Conservation (phyloP, 1,140 invertebrate species). For the Cephus cinctus region DNA sequence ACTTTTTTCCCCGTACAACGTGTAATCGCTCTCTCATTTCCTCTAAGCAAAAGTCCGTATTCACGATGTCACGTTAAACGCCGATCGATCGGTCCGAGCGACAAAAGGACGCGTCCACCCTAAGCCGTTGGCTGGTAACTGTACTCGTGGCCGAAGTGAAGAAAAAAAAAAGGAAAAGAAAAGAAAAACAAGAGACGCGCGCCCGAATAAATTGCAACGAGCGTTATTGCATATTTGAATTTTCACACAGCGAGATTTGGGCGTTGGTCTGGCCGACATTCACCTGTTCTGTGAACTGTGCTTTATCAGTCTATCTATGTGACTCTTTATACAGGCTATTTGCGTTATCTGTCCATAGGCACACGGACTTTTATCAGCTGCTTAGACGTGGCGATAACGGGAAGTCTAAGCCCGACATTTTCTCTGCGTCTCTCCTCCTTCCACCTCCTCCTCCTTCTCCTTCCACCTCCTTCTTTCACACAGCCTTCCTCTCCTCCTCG, state of each 20-base stretch:
- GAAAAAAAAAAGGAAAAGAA: neutral
- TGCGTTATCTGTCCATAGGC: conserved; percentile 48
- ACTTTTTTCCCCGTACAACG: too few species aligned
- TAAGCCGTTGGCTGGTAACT: too few species aligned
- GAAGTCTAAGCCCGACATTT: conserved; percentile 28
- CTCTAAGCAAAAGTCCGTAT: too few species aligned
- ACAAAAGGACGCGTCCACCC: too few species aligned
- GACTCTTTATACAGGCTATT: conserved; percentile 48
- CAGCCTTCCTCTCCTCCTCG: conserved; percentile 6
- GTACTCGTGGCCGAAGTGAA: neutral
- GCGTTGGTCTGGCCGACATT: conserved; percentile 48
- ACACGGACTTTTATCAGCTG: conserved; percentile 54
- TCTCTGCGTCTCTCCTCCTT: conserved; percentile 14
- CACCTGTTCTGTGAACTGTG: conserved; percentile 46
- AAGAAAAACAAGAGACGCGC: neutral
- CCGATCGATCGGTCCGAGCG: too few species aligned
- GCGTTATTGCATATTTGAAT: neutral
- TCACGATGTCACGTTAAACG: too few species aligned
- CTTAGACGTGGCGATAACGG: conserved; percentile 50
- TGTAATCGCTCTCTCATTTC: too few species aligned
- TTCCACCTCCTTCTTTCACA: conserved; percentile 9
- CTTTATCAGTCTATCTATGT: conserved; percentile 53
- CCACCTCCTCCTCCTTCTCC: conserved; percentile 12
- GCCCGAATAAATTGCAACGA: neutral
- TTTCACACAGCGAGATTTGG: conserved; percentile 26